Conservation (phyloP, 2,113 vertebrate species). For the Oenanthe melanoleuca region DNA sequence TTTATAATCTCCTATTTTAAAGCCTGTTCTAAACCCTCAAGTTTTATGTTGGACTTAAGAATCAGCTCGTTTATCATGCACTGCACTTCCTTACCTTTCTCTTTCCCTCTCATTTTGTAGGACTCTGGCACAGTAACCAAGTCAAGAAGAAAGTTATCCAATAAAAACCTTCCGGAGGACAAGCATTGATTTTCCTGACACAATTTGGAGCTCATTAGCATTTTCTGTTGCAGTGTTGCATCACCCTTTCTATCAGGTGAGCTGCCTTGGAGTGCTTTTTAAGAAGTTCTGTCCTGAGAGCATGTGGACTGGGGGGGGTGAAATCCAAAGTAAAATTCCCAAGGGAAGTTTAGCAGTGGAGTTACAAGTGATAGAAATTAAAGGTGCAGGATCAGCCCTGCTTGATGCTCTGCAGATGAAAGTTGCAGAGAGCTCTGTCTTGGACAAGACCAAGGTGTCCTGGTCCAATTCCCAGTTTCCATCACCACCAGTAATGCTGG, state of each 20-base stretch:
- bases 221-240: slow-evolving; percentile 4
- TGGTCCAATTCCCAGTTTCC: not conserved
- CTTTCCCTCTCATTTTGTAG: not conserved
- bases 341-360: not conserved
- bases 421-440: not conserved
- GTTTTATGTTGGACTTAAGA: slow-evolving; percentile 2
- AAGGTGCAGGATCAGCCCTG: not conserved
- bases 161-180: not conserved
- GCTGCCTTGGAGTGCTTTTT: not conserved
- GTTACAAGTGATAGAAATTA: too few relatives aligned
- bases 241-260: not conserved
- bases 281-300: not conserved
- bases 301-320: not conserved
- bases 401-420: not conserved
- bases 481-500: not conserved
- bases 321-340: not conserved
- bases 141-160: not conserved
- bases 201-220: not conserved
- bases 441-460: not conserved
- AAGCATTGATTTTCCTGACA: slow-evolving; percentile 28
- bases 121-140: not conserved
- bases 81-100: not conserved
- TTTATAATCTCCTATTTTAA: slow-evolving; percentile 14
- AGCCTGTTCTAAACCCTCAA: not conserved
- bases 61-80: not conserved